These are phyloP conservation scores for Drosophila atripex DNA, from an alignment of 2,888 invertebrate species.

Conservation along the genomic window DNA sequence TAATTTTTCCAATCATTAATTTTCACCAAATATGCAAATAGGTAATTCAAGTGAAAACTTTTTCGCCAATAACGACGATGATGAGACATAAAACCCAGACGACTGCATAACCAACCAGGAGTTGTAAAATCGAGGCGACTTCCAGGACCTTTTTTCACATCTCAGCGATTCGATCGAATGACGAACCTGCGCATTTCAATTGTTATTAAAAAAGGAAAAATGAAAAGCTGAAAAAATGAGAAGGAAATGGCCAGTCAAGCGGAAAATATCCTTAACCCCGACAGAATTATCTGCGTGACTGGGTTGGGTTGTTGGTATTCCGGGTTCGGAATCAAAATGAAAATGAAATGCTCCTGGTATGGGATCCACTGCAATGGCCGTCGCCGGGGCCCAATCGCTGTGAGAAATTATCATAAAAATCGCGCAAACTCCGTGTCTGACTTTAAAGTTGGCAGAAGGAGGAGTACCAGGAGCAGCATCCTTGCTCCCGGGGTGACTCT, in stretches of 20 bases:
- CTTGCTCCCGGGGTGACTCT: conserved; percentile 37
- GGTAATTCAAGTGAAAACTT: conserved; percentile 61
- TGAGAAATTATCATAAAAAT: conserved; percentile 77
- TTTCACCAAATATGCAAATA: conserved; percentile 69
- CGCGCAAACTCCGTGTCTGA: conserved; percentile 76
- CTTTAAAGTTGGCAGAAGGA: conserved; percentile 59
- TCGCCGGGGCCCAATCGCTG: conserved; percentile 65
- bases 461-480: conserved; percentile 24
- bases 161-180: conserved; percentile 58
- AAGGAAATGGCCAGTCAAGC: conserved; percentile 31
- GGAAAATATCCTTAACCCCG: conserved; percentile 47
- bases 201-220: conserved; percentile 63
- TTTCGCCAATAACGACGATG: conserved; percentile 45
- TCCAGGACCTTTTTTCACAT: conserved; percentile 61
- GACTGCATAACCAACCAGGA: not conserved
- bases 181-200: conserved; percentile 55
- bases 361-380: conserved; percentile 65
- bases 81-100: conserved; percentile 44
- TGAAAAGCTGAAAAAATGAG: conserved; percentile 1
- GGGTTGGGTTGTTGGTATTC: conserved; percentile 7
- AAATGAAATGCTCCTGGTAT: not conserved
- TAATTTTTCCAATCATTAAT: conserved; percentile 73
- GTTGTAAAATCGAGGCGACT: conserved; percentile 29
- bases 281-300: conserved; percentile 24
- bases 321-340: not conserved